Percentiles rank a stretch among this genome's conserved stretches.
These are phyloP conservation scores for Laticauda laticaudata DNA, from an alignment of 2,113 vertebrate species.

Conservation along the genomic window DNA sequence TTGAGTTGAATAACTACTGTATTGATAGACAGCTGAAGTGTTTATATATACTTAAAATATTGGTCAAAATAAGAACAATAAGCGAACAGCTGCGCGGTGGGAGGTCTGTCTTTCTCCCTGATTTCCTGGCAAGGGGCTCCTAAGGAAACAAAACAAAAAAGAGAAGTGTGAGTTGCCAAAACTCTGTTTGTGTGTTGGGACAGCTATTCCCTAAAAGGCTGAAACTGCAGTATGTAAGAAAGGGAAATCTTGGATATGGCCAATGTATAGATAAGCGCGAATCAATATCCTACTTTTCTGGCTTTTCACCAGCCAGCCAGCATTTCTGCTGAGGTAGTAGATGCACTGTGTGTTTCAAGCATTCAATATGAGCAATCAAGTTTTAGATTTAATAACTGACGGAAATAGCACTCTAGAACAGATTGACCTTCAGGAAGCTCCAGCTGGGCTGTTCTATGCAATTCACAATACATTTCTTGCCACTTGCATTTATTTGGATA, in stretches of 20 bases:
- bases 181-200: not conserved
- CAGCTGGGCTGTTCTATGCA: not conserved
- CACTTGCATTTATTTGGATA: not conserved
- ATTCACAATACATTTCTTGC: not conserved
- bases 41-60: not conserved
- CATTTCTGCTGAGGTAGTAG: not conserved
- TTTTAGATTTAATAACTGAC: not conserved
- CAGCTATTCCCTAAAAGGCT: not conserved
- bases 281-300: not conserved
- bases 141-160: not conserved
- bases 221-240: not conserved
- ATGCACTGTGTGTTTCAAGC: not conserved
- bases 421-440: not conserved
- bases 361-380: not conserved
- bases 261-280: not conserved
- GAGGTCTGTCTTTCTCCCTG: not conserved
- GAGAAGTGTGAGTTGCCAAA: not conserved
- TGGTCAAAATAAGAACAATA: not conserved
- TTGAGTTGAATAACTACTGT: not conserved
- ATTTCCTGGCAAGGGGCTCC: not conserved
- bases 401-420: not conserved
- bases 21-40: not conserved
- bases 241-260: not conserved
- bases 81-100: not conserved
- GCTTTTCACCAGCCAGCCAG: not conserved